Evolutionary conservation across 2,797 vertebrate genomes (phyloP), one percentile per base, ranked within the genome.

Genomic region (Calcarius lapponicus): DNA sequence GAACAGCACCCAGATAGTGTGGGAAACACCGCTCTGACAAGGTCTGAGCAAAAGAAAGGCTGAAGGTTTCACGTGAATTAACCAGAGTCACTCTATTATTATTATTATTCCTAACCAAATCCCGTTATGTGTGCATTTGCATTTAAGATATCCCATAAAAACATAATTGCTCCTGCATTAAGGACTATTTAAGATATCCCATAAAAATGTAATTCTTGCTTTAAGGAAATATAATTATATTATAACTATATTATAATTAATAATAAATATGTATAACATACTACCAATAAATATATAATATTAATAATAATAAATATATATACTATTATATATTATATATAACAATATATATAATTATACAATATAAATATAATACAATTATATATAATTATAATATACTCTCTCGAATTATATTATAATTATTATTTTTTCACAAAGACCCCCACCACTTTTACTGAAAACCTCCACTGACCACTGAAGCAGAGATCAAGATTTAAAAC

Each of bases 1-100:
- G 11, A 71, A 32, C 5, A 10, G 45, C 54, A 20, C 5, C 38
- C 8, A 38, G 11, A 6, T 0, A 3, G 8, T 1, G 28, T 14
- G 45, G 61, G 8, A 56, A 62, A 58, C 50, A 6, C 7, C 4
- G 1, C 58, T 45, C 51, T 11, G 62, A 3, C 7, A 5, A 62
- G 48, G 50, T 9, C 0, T 28, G 67, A 54, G 54, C 32, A 11
- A 17, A 42, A 61, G 32, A 12, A 65, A 67, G 13, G 43, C 34
- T 73, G 50, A 25, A 25, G 42, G 25, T 28, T 56, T 17, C 31
- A 13, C 1, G 4, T 48, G 31, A 38, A 47, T 2, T 43, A 40
- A 60, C 10, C 24, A 3, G 13, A 34, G 16, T 10, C 13, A 1
- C 38, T 58, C 10, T 34, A 31, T n/a, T n/a, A 38, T 51, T n/a